phyloP scores from a whole-genome alignment of 2,113 vertebrate genomes.

The Syngnathoides biaculeatus region DNA sequence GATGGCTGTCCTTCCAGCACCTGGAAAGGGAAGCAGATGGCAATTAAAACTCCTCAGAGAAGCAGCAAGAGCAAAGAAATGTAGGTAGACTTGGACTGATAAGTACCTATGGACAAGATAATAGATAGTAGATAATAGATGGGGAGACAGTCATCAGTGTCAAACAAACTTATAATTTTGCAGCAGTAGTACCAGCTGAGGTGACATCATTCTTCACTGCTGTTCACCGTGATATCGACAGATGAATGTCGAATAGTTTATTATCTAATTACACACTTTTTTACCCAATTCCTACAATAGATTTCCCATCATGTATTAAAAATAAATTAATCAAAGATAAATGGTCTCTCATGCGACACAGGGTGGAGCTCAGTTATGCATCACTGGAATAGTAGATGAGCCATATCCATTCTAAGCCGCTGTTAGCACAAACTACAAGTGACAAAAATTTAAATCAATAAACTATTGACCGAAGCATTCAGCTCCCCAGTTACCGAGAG shows the following conservation, averaged over 20 bases:
- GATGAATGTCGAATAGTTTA: conserved; percentile 36
- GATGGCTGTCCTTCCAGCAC: conserved; percentile 27
- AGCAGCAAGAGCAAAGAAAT: conserved; percentile 28
- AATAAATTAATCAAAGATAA: conserved; percentile 33
- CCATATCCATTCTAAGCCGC: conserved; percentile 35
- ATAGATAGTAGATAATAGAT: conserved; percentile 13
- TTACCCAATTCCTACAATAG: conserved; percentile 30
- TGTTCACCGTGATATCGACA: conserved; percentile 32
- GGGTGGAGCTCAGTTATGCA: conserved; percentile 51
- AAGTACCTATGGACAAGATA: conserved; percentile 31
- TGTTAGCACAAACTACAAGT: conserved; percentile 51
- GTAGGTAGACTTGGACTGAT: conserved; percentile 17
- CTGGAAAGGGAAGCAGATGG: conserved; percentile 30
- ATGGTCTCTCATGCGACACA: conserved; percentile 42
- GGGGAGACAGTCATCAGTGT: conserved; percentile 41
- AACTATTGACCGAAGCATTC: conserved; percentile 48
- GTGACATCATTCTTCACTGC: conserved; percentile 27
- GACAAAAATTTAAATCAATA: conserved; percentile 52
- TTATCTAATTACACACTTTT: conserved; percentile 21
- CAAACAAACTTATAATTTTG: conserved; percentile 44
- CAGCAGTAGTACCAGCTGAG: conserved; percentile 35
- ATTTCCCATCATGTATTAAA: conserved; percentile 36
- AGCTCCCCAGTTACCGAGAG: conserved; percentile 27
- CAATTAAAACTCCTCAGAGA: conserved; percentile 24
- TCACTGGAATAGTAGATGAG: conserved; percentile 46